Conservation (phyloP, 2,888 invertebrate genomes). For the Ditula angustiorana region DNA sequence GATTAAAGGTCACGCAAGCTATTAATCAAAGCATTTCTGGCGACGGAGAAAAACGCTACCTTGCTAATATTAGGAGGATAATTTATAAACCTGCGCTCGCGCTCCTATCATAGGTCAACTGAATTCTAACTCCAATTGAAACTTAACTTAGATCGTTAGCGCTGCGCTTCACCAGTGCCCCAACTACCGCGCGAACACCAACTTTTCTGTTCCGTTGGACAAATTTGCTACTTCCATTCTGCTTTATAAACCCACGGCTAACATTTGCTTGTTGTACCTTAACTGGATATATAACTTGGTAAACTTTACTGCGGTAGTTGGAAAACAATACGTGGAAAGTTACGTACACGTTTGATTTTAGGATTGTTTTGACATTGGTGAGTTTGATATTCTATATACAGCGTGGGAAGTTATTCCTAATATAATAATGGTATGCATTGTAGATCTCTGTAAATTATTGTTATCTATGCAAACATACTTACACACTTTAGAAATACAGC, state of each 20-base stretch:
- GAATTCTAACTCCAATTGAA: neutral
- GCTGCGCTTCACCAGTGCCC: neutral
- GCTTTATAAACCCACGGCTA: neutral
- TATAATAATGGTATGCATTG: too few species aligned
- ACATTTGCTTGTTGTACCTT: neutral
- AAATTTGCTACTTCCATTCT: neutral
- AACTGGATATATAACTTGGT: neutral
- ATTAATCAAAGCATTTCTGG: too few species aligned
- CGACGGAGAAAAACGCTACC: too few species aligned
- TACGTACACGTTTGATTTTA: neutral
- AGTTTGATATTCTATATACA: neutral
- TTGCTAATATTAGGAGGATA: too few species aligned
- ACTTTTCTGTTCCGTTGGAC: slow-evolving; percentile 1
- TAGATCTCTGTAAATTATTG: too few species aligned
- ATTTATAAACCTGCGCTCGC: too few species aligned
- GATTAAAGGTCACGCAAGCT: too few species aligned
- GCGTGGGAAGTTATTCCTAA: too few species aligned
- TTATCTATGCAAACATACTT: too few species aligned
- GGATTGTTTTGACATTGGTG: neutral
- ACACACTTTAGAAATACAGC: too few species aligned
- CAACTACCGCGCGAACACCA: neutral
- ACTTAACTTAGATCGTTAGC: slow-evolving; percentile 3
- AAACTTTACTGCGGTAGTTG: neutral
- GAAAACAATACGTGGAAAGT: neutral
- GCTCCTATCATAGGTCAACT: too few species aligned